These are phyloP conservation scores for Cenopis cana DNA, from an alignment of 2,888 invertebrate genomes.

Conservation along the genomic window DNA sequence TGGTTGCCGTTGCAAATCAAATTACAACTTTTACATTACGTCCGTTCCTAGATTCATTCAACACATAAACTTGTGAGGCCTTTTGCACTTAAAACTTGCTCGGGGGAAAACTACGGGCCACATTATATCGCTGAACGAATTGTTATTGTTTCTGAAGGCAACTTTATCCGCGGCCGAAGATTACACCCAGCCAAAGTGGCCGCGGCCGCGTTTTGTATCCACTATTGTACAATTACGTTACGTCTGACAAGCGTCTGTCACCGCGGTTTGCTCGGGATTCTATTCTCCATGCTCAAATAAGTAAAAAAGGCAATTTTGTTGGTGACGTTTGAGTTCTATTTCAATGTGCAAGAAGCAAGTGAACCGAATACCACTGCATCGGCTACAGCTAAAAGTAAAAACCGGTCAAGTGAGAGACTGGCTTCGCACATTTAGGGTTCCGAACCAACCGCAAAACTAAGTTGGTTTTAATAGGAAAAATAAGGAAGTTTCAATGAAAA, in stretches of 20 bases:
- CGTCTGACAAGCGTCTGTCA: constrained; percentile 24
- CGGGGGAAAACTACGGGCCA: constrained; percentile 66
- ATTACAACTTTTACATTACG: constrained; percentile 77
- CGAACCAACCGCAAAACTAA: too few species aligned
- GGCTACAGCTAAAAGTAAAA: not conserved
- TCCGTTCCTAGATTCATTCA: constrained; percentile 71
- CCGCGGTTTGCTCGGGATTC: not conserved
- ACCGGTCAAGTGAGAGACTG: too few species aligned
- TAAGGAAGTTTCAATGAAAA: too few species aligned
- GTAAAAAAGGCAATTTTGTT: not conserved
- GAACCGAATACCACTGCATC: not conserved
- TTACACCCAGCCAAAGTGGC: constrained; percentile 65
- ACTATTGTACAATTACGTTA: constrained; percentile 35
- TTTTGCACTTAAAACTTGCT: constrained; percentile 76
- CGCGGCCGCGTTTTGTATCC: constrained; percentile 51
- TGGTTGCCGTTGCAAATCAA: constrained; percentile 72
- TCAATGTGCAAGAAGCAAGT: not conserved
- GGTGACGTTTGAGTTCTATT: not conserved
- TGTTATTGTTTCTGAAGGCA: constrained; percentile 76
- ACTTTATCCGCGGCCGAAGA: constrained; percentile 64
- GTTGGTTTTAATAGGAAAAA: too few species aligned
- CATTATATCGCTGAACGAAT: constrained; percentile 72
- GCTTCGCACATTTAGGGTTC: too few species aligned
- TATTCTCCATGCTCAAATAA: not conserved
- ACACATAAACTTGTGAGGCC: constrained; percentile 75